These are phyloP conservation scores for Digitonthophagus gazella DNA, from an alignment of 2,888 invertebrate genomes.

Conservation along the genomic window DNA sequence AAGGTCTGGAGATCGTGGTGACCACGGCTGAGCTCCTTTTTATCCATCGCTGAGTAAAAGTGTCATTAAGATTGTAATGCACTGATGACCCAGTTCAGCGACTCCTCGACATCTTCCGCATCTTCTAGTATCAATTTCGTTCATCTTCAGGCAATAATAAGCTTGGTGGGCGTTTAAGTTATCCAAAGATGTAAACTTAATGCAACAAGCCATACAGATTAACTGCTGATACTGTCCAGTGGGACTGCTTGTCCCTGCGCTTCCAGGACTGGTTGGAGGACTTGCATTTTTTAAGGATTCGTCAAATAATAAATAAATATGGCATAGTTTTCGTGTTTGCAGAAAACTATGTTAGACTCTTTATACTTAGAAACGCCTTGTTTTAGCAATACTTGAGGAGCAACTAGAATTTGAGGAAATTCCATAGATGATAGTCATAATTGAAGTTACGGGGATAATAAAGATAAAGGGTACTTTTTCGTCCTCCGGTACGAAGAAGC, in stretches of 20 bases:
- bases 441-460: constrained; percentile 63
- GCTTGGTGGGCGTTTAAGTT: constrained; percentile 93
- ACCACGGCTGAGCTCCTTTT: no score
- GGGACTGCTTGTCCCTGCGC: constrained; percentile 56
- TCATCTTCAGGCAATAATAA: constrained; percentile 88
- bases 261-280: constrained; percentile 55
- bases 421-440: constrained; percentile 63
- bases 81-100: constrained; percentile 55
- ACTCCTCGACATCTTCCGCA: constrained; percentile 67
- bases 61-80: no score
- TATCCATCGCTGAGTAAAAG: no score
- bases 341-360: constrained; percentile 96
- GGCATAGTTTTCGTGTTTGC: constrained; percentile 91
- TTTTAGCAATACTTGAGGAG: constrained; percentile 81
- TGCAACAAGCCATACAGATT: constrained; percentile 91
- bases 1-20: no score
- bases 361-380: constrained; percentile 95
- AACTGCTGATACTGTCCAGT: constrained; percentile 75
- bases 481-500: constrained; percentile 47
- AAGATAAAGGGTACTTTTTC: constrained; percentile 45
- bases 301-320: constrained; percentile 95
- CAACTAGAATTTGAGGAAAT: constrained; percentile 54
- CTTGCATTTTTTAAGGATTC: constrained; percentile 51
- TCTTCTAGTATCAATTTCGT: constrained; percentile 60
- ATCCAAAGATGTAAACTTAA: constrained; percentile 91